These are phyloP conservation scores for Cebidichthys violaceus DNA, from an alignment of 2,113 vertebrate genomes.

Conservation along the genomic window DNA sequence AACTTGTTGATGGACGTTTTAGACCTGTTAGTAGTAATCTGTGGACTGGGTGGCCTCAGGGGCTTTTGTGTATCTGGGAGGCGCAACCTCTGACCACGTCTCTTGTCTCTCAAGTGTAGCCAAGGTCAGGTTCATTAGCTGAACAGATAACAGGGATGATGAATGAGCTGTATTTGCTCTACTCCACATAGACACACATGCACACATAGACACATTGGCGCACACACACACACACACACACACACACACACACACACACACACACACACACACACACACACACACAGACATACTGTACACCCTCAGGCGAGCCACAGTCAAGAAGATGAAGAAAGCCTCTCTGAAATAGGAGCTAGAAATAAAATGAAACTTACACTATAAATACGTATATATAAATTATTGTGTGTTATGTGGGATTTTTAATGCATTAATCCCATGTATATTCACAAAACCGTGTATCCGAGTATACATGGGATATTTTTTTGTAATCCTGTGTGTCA, in stretches of 20 bases:
- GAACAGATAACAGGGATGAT: conserved; percentile 59
- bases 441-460: too few relatives aligned
- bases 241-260: background rate
- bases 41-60: conserved; percentile 3
- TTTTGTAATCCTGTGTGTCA: background rate
- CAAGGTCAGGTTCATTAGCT: conserved; percentile 58
- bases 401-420: too few relatives aligned
- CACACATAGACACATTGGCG: background rate
- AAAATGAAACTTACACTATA: conserved; percentile 5
- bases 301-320: conserved; percentile 7
- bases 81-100: conserved; percentile 33
- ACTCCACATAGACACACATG: conserved; percentile 23
- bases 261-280: background rate
- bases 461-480: too few relatives aligned
- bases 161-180: conserved; percentile 49
- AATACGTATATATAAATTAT: too few relatives aligned
- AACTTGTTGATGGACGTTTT: background rate
- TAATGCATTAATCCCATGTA: too few relatives aligned
- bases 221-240: background rate
- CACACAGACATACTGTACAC: background rate
- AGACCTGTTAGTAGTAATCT: conserved; percentile 9
- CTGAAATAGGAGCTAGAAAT: conserved; percentile 1
- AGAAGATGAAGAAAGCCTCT: conserved; percentile 33
- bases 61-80: background rate
- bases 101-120: conserved; percentile 36